A percentile compares a stretch with the other conserved stretches of the same genome.
These are phyloP conservation scores for Equus przewalskii DNA, from an alignment of 2,113 vertebrate genomes.

Conservation along the genomic window DNA sequence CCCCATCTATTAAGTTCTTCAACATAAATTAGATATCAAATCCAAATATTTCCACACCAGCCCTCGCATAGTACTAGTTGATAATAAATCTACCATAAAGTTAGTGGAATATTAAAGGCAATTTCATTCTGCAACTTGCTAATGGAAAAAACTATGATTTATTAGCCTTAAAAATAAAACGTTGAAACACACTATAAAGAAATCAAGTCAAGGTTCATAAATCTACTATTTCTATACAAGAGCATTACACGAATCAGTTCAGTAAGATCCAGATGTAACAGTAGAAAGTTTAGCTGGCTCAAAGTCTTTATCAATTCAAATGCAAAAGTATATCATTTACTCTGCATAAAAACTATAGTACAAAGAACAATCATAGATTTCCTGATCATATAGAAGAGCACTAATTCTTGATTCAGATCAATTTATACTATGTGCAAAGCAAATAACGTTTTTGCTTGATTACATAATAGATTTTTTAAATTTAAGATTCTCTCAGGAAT, in stretches of 20 bases:
- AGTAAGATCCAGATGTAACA: constrained; percentile 27
- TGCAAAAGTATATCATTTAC: background rate
- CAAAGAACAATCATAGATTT: constrained; percentile 30
- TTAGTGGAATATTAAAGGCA: background rate
- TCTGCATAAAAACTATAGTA: background rate
- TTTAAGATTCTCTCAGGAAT: background rate
- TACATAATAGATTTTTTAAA: background rate
- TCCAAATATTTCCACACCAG: background rate
- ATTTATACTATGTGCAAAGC: background rate
- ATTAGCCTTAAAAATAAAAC: constrained; percentile 69
- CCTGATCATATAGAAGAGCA: background rate
- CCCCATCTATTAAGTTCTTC: background rate
- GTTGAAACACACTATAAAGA: constrained; percentile 44
- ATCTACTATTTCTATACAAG: constrained; percentile 54
- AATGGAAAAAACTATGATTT: constrained; percentile 7
- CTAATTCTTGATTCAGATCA: constrained; percentile 42
- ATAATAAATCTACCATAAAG: background rate
- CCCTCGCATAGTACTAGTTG: background rate
- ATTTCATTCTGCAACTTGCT: background rate
- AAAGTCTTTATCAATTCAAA: constrained; percentile 29
- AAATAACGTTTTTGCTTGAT: constrained; percentile 43
- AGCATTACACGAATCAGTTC: background rate
- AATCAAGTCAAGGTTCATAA: constrained; percentile 39
- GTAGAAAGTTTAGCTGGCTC: background rate
- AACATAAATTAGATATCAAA: constrained; percentile 34